phyloP scores from a whole-genome alignment of 1,140 invertebrate species.

The Hypothenemus hampei region DNA sequence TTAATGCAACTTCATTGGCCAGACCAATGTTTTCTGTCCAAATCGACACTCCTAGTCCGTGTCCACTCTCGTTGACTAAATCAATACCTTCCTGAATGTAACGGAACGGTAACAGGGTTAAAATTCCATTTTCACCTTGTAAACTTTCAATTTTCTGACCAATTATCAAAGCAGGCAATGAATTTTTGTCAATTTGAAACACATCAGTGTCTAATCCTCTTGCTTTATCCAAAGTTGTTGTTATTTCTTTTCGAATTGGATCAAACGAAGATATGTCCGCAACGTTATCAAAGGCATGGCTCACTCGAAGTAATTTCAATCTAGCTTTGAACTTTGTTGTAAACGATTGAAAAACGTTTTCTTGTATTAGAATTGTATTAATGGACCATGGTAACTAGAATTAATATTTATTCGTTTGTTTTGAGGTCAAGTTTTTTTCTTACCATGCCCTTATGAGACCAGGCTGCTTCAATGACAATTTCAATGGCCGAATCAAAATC shows the following conservation, averaged over 20 bases:
- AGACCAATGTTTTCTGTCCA: slow-evolving; percentile 57
- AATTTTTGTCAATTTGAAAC: slow-evolving; percentile 8
- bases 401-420: not conserved
- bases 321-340: slow-evolving; percentile 48
- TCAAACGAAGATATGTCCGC: slow-evolving; percentile 32
- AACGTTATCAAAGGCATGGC: slow-evolving; percentile 48
- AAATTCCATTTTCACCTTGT: slow-evolving; percentile 40
- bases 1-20: slow-evolving; percentile 51
- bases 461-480: slow-evolving; percentile 51
- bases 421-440: slow-evolving; percentile 6
- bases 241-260: slow-evolving; percentile 21
- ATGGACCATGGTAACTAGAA: slow-evolving; percentile 52
- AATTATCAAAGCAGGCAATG: slow-evolving; percentile 23
- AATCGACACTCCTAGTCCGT: slow-evolving; percentile 51
- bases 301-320: slow-evolving; percentile 46
- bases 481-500: slow-evolving; percentile 58
- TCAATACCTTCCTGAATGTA: slow-evolving; percentile 56
- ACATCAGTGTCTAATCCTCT: slow-evolving; percentile 33
- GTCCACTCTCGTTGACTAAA: slow-evolving; percentile 53
- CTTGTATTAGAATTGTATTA: slow-evolving; percentile 53
- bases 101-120: slow-evolving; percentile 53
- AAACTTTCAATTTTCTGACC: slow-evolving; percentile 11
- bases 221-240: slow-evolving; percentile 18
- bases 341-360: slow-evolving; percentile 50
- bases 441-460: slow-evolving; percentile 55